Evolutionary conservation across 1,140 invertebrate genomes (phyloP), one percentile per base, ranked within the genome.

Genomic region (Amphibalanus amphitrite): DNA sequence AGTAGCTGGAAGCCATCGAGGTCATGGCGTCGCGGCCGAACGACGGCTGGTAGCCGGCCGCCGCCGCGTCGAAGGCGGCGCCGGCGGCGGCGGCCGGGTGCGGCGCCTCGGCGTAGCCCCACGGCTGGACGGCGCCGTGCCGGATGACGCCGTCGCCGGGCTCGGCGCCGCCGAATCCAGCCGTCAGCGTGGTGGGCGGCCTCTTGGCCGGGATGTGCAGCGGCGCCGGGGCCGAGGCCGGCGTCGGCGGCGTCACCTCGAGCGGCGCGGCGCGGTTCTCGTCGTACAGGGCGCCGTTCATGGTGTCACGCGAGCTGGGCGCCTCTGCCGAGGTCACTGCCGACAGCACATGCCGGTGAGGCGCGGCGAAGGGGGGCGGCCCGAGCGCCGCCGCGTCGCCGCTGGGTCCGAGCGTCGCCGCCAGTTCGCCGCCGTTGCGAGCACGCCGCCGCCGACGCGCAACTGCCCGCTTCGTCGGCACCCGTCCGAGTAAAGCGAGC

Each of bases 161-260:
- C 76, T 87, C 86, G 68, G 84, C 83, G 76, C 85, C 84, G 73
- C 81, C 79, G 70, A 85, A 83, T 70, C 85, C 84, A 29, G 82
- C 85, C 80, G 87, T 87, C 71, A 75, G 72, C 29, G 84, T 82
- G 20, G 84, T 84, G 72, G 79, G 76, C 73, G 87, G 79, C 74
- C 90, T 82, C 79, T 91, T 91, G 74, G 90, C 90, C 29, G 90
- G 90, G 81, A 92, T 91, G 81, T 92, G 90, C 0, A 91, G 82
- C 6, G 90, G 89, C 23, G 86, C 86, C 70, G 74, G 81, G 77
- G 70, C 65, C 84, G 74, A 67, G 71, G 76, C 74, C 81, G 75
- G 82, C 76, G 80, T 79, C 79, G 73, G 82, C 85, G 74, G 69
- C 75, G 75, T 30, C 75, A 76, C 26, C 74, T 69, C 28, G 29